These are phyloP conservation scores for Mixornis gularis DNA, from an alignment of 2,113 vertebrate genomes.

Conservation along the genomic window DNA sequence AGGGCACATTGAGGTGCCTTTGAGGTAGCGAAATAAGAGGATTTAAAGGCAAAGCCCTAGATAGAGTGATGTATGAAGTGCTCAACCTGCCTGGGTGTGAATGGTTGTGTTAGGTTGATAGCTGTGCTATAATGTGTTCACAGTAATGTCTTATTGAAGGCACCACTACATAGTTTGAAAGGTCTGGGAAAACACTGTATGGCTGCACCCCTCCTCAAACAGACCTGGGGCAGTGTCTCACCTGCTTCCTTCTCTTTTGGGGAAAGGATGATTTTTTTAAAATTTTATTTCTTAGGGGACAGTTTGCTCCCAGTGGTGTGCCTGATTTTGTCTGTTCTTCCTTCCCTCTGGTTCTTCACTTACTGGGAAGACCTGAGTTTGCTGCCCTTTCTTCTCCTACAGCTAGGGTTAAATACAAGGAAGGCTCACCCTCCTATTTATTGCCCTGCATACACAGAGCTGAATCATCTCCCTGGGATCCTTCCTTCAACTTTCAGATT, in stretches of 20 bases:
- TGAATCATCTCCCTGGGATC: not conserved
- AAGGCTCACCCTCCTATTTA: not conserved
- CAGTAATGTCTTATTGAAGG: not conserved
- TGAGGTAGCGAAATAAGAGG: not conserved
- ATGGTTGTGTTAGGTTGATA: not conserved
- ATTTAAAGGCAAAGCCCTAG: constrained; percentile 2
- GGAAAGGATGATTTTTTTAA: not conserved
- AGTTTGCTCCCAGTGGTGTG: not conserved
- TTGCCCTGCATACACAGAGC: not conserved
- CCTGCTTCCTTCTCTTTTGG: not conserved
- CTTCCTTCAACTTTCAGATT: not conserved
- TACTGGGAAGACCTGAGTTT: not conserved
- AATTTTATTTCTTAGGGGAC: not conserved
- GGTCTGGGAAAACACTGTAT: not conserved
- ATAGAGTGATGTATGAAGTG: not conserved
- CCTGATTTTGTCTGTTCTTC: not conserved
- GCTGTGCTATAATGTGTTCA: not conserved
- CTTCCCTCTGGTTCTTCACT: not conserved
- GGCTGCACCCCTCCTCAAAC: not conserved
- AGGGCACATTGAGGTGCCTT: constrained; percentile 8
- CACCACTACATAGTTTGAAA: not conserved
- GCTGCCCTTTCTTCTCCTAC: not conserved
- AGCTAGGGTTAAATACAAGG: not conserved
- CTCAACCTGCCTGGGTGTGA: not conserved
- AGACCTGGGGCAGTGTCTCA: not conserved